Base-by-base conservation (phyloP, 2,888 invertebrate genomes). In the Drosophila recens region DNA sequence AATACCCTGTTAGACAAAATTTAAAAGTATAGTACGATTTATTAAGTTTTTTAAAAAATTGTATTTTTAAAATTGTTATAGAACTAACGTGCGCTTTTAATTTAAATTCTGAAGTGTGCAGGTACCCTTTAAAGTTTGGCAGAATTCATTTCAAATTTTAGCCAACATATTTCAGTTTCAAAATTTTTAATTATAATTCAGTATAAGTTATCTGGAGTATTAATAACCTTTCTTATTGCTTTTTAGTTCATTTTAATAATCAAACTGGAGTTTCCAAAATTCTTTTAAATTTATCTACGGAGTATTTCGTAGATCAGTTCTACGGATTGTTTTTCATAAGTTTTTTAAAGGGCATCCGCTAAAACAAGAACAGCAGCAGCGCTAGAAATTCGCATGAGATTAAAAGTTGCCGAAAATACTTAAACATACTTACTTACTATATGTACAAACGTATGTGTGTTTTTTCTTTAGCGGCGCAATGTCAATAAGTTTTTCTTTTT, bases 401-500 rank as follows among this genome's bases (percentile, higher is more conserved):
- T 75, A 85, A 82, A 85, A 79, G 56, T 79, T 73, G 54, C 67
- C 58, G 46, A 67, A 70, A 45, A 62, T 68, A 46, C 43, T n/a
- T 45, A 34, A 30, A 6, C 13, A 30, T 49, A 42, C 38, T 15
- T 49, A 42, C 38, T 15, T 38, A 0, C 20, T 23, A 4, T 15
- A 9, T 20, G 11, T 45, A 8, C 33, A 17, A 23, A 17, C 15
- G 20, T 30, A 42, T 53, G 27, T 30, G n/a, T 48, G 59, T 52
- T 74, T 69, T 53, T 56, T 69, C 51, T 56, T 51, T 68, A 45
- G 54, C 34, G 42, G 54, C n/a, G 58, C 70, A 79, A 67, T 85
- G 82, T 82, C 72, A 82, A 61, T 84, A 76, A 79, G 59, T 67
- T 79, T 69, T 81, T 73, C 58, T 68, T 62, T 61, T 73, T 59